Conservation (phyloP, 2,113 vertebrate species). For the Ochotona princeps region DNA sequence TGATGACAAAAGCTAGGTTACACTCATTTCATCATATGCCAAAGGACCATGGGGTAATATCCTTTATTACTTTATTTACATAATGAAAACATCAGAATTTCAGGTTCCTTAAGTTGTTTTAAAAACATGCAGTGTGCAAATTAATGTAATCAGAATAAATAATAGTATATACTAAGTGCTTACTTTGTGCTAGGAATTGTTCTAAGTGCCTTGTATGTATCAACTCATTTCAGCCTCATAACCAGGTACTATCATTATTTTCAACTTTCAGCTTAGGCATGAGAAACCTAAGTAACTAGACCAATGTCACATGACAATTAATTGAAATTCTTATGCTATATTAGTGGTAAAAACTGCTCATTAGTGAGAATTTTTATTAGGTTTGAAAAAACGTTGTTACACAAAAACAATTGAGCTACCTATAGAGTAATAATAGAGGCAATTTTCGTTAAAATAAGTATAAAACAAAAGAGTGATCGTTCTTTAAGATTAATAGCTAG, state of each 20-base stretch:
- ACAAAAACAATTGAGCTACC: neutral
- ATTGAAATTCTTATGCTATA: neutral
- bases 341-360: constrained; percentile 16
- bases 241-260: neutral
- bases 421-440: neutral
- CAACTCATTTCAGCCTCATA: neutral
- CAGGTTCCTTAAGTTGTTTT: neutral
- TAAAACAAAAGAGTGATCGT: neutral
- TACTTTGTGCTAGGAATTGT: neutral
- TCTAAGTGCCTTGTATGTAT: neutral
- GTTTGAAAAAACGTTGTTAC: neutral
- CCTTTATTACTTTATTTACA: neutral
- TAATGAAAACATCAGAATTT: constrained; percentile 8
- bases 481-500: neutral
- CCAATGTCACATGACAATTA: neutral
- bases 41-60: neutral
- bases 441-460: neutral
- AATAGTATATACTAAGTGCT: neutral
- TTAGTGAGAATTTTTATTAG: neutral
- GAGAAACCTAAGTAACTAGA: neutral
- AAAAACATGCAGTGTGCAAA: neutral
- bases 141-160: neutral
- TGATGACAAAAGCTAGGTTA: neutral
- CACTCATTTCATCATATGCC: neutral
- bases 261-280: neutral